Evolutionary conservation across 2,113 vertebrate genomes (phyloP).

Genomic region (Syrmaticus mikado): DNA sequence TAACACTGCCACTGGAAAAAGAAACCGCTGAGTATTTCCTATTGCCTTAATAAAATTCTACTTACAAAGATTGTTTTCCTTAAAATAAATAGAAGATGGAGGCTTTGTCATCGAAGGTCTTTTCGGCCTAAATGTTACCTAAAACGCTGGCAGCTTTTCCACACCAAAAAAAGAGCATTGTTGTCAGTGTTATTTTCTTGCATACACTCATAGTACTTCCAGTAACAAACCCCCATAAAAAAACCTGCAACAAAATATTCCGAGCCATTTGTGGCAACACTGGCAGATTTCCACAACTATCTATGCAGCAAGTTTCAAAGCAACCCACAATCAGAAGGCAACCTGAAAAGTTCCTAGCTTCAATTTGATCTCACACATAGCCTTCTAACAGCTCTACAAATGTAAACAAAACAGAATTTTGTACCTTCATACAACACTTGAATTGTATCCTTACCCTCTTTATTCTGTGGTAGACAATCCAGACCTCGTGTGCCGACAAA

Average conservation of each 20-base stretch:
- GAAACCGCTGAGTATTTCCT: not conserved
- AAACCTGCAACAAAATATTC: slow-evolving; percentile 5
- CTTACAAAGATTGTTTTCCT: not conserved
- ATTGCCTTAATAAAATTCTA: not conserved
- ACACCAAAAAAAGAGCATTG: not conserved
- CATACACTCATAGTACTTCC: not conserved
- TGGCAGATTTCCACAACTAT: not conserved
- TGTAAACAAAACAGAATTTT: slow-evolving; percentile 19
- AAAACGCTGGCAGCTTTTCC: slow-evolving; percentile 25
- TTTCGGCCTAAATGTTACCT: slow-evolving; percentile 9
- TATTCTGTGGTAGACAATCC: not conserved
- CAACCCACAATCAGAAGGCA: not conserved
- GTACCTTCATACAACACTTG: not conserved
- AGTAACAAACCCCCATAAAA: not conserved
- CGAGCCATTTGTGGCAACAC: not conserved
- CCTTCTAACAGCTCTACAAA: not conserved
- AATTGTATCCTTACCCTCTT: not conserved
- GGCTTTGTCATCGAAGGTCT: not conserved
- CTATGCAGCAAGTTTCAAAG: slow-evolving; percentile 9
- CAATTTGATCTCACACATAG: not conserved
- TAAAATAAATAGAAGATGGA: slow-evolving; percentile 19
- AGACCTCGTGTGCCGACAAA: not conserved
- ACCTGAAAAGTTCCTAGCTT: not conserved
- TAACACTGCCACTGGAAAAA: not conserved
- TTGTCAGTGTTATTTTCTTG: not conserved